Evolutionary conservation across 2,113 vertebrate species (phyloP).

Genomic region (Cyphomyrus plagiostoma): DNA sequence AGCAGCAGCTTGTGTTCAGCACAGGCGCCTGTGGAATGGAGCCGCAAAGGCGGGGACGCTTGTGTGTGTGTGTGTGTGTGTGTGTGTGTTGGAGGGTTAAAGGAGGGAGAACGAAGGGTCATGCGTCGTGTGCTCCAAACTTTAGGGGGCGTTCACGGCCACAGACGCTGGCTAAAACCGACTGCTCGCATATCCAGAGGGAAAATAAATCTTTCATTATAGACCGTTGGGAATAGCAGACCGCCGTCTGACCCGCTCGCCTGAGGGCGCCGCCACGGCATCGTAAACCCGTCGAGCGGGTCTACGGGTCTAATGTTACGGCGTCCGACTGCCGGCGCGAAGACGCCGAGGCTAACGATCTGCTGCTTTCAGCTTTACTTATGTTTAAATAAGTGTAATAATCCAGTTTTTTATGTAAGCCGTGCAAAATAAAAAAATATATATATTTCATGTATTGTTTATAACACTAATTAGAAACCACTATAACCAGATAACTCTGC

Average conservation of each 20-base stretch:
- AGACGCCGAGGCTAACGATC: slow-evolving; percentile 30
- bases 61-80: not conserved
- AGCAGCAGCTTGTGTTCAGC: not conserved
- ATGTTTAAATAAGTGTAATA: not conserved
- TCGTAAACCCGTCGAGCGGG: slow-evolving; percentile 42
- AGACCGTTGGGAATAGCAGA: slow-evolving; percentile 66
- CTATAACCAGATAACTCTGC: not conserved
- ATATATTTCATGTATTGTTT: not conserved
- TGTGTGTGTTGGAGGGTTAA: not conserved
- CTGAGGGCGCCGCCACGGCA: slow-evolving; percentile 64
- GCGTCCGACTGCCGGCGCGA: slow-evolving; percentile 43
- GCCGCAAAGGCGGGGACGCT: not conserved
- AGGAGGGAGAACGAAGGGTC: slow-evolving; percentile 34
- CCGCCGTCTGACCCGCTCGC: slow-evolving; percentile 65
- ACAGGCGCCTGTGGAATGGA: slow-evolving; percentile 5
- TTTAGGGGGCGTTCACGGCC: slow-evolving; percentile 66
- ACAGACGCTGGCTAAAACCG: slow-evolving; percentile 61
- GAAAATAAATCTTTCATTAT: slow-evolving; percentile 70
- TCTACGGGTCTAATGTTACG: slow-evolving; percentile 61
- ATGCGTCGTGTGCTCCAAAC: slow-evolving; percentile 57
- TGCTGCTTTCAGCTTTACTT: slow-evolving; percentile 34
- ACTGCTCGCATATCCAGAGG: slow-evolving; percentile 63
- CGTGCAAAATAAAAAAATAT: slow-evolving; percentile 36
- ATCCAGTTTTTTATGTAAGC: slow-evolving; percentile 44
- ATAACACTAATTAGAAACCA: not conserved